Conservation (phyloP, 2,113 vertebrate genomes). For the Clarias gariepinus region DNA sequence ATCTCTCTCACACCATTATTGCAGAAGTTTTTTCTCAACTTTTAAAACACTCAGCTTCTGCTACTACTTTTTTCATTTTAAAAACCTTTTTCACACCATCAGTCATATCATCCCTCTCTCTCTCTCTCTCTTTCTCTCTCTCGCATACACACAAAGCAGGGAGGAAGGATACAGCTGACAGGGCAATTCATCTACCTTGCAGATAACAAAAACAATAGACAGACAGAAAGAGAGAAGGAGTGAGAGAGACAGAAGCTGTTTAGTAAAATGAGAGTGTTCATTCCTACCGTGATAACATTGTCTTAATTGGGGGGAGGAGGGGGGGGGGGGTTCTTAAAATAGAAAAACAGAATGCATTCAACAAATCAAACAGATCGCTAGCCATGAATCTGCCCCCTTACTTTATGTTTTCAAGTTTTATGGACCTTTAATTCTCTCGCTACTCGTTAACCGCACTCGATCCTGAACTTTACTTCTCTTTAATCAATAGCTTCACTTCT, state of each 20-base stretch:
- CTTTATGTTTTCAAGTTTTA: neutral
- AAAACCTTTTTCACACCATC: neutral
- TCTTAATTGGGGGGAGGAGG: neutral
- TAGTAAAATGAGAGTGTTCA: neutral
- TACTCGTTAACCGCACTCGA: neutral
- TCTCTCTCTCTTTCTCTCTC: neutral
- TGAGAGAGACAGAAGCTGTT: neutral
- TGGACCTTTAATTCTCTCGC: neutral
- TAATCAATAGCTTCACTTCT: neutral
- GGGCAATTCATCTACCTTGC: neutral
- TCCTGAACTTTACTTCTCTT: neutral
- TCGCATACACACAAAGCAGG: conserved; percentile 12
- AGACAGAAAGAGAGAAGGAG: neutral
- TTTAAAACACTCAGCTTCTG: neutral
- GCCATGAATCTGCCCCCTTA: neutral
- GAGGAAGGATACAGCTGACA: conserved; percentile 17
- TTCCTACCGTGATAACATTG: neutral
- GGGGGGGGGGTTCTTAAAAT: neutral
- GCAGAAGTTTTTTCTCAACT: neutral
- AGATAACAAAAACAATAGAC: conserved; percentile 5
- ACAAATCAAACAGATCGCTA: neutral
- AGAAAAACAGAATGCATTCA: neutral
- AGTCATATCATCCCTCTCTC: conserved; percentile 24
- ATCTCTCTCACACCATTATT: neutral
- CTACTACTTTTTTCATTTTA: conserved; percentile 15